A percentile compares a stretch with the other conserved stretches of the same genome.
These are phyloP conservation scores for Platyscapa corneri DNA, from an alignment of 1,140 invertebrate species.

Conservation along the genomic window DNA sequence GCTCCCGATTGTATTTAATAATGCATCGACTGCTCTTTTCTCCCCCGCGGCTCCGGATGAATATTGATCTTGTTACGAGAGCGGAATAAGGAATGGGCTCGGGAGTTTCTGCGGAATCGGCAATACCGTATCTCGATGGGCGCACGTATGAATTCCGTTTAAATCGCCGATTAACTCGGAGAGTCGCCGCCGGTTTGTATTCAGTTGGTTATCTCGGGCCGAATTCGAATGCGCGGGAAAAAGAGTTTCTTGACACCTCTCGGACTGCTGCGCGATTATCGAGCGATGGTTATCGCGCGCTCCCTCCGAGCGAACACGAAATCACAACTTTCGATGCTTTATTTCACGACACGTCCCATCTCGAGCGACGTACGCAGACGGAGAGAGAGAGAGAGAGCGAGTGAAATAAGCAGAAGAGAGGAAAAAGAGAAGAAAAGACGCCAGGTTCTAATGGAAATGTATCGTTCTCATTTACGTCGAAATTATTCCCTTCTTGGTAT, in stretches of 20 bases:
- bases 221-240: not conserved
- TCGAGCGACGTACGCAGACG: too few relatives aligned
- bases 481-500: not conserved
- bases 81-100: not conserved
- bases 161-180: not conserved
- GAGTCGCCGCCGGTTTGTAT: not conserved
- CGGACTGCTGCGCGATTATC: not conserved
- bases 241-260: not conserved
- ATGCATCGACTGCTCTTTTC: not conserved
- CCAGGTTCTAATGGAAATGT: not conserved
- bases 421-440: not conserved
- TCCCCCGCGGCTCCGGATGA: not conserved
- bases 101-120: not conserved
- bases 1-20: not conserved
- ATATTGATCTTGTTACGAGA: conserved; percentile 24
- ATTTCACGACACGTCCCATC: not conserved
- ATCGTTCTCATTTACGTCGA: not conserved
- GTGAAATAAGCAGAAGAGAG: not conserved
- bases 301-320: not conserved
- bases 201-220: not conserved
- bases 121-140: not conserved
- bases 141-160: not conserved
- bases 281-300: not conserved
- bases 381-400: not conserved
- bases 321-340: not conserved